Percentiles rank a stretch among this genome's conserved stretches.
Conservation (phyloP, 2,888 invertebrate genomes). For the Rotaria macrura region DNA sequence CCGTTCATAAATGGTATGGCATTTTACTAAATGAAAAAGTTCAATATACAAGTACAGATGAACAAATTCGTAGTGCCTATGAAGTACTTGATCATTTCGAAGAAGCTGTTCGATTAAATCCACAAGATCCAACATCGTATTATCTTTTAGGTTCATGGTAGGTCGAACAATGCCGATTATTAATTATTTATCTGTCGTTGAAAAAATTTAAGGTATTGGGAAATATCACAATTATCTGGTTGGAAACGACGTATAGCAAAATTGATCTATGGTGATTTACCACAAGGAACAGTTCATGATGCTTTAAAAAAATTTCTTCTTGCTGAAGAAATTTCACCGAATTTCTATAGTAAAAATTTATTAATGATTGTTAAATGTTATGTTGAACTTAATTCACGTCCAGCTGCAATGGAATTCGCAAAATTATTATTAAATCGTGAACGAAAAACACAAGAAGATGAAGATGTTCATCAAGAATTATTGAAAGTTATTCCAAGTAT, state of each 20-base stretch:
- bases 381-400: not conserved
- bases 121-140: not conserved
- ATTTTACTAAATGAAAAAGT: not conserved
- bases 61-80: not conserved
- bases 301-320: not conserved
- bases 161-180: not conserved
- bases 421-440: not conserved
- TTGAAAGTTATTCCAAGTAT: not conserved
- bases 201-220: conserved; percentile 17
- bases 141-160: not conserved
- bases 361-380: conserved; percentile 11
- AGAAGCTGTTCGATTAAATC: conserved; percentile 19
- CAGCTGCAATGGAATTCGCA: not conserved
- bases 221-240: not conserved
- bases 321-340: not conserved
- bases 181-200: too few species aligned
- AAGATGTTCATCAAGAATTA: conserved; percentile 1
- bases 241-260: conserved; percentile 12
- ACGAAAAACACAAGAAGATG: conserved; percentile 5
- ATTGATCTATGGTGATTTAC: conserved; percentile 6
- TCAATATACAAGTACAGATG: not conserved
- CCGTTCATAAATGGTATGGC: conserved; percentile 13
- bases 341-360: conserved; percentile 12
- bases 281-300: not conserved
- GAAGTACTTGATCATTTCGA: conserved; percentile 11